Base-by-base conservation (phyloP, 2,113 vertebrate species). In the Rhinogobius similis region DNA sequence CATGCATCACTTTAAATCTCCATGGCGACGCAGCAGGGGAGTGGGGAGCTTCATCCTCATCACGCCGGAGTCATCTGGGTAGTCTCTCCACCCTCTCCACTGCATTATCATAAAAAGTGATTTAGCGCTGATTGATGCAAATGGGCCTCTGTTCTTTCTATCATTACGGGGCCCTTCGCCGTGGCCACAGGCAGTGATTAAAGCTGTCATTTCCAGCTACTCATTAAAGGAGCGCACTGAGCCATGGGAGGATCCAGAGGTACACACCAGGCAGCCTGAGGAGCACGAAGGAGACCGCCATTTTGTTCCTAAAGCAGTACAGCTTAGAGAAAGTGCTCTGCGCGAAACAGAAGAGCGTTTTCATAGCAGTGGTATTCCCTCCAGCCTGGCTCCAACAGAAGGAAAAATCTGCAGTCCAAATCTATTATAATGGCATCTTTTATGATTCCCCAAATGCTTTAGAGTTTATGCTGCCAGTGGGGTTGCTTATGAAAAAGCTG, bases 21-120 rank as follows among this genome's bases (percentile, higher is more conserved):
- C 93, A 50, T 14, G 85, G 87, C 77, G 82, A 29, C 74, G 88
- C 89, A 88, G 91, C 26, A 53, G 76, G 77, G 92, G 91, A 68
- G 79, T 91, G 92, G 86, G 79, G 88, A 91, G 92, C 93, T 94
- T 93, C 92, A 91, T 82, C 87, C 70, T 95, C 95, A 96, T 94
- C 94, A 95, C 95, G 94, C 94, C 93, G 92, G 92, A 95, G 92
- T 95, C 94, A 93, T 96, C 93, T 68, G 76, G 76, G 94, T 94
- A 94, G 94, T 91, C 94, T 95, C 91, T 95, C 94, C 94, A 95
- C 77, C 93, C 89, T 94, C 94, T 96, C 92, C 79, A 90, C 93
- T 94, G 94, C 96, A 97, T 98, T 99, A 98, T 97, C 97, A 98
- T 99, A 98, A 98, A 98, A 97, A 97, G 96, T 97, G 95, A 98